Percentiles rank a stretch among this genome's conserved stretches.
Conservation (phyloP, 1,140 invertebrate genomes). For the Capitella teleta region DNA sequence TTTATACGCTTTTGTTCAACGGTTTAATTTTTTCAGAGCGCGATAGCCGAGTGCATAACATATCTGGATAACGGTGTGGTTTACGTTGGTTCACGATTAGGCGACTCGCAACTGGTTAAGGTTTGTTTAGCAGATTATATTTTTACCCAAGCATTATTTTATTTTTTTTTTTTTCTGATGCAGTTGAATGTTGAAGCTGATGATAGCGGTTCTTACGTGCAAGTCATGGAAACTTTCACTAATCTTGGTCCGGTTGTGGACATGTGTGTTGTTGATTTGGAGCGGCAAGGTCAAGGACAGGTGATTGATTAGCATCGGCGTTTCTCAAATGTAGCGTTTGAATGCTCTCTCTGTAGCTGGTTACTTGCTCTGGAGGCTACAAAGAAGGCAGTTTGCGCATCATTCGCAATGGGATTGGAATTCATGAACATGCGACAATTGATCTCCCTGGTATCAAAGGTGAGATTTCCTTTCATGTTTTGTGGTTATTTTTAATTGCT, state of each 20-base stretch:
- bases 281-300: slow-evolving; percentile 92
- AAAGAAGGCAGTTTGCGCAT: slow-evolving; percentile 95
- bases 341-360: slow-evolving; percentile 57
- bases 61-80: slow-evolving; percentile 98
- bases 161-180: slow-evolving; percentile 1
- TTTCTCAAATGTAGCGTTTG: too few relatives aligned
- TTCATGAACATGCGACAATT: slow-evolving; percentile 93
- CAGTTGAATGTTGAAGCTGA: slow-evolving; percentile 69
- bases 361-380: slow-evolving; percentile 93
- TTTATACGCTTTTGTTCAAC: background rate
- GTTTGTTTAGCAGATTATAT: slow-evolving; percentile 18
- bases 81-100: slow-evolving; percentile 89
- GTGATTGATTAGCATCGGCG: too few relatives aligned
- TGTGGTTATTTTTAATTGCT: background rate
- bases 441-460: slow-evolving; percentile 92
- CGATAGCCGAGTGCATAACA: slow-evolving; percentile 95
- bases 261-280: slow-evolving; percentile 87
- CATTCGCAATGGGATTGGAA: slow-evolving; percentile 93
- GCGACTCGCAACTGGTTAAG: slow-evolving; percentile 91
- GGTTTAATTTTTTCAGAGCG: slow-evolving; percentile 54
- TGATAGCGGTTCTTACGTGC: slow-evolving; percentile 78
- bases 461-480: slow-evolving; percentile 3
- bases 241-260: slow-evolving; percentile 95
- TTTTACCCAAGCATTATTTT: too few relatives aligned
- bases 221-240: slow-evolving; percentile 89